These are phyloP conservation scores for Harpagoxenus sublaevis DNA, from an alignment of 2,888 invertebrate species.

Conservation along the genomic window DNA sequence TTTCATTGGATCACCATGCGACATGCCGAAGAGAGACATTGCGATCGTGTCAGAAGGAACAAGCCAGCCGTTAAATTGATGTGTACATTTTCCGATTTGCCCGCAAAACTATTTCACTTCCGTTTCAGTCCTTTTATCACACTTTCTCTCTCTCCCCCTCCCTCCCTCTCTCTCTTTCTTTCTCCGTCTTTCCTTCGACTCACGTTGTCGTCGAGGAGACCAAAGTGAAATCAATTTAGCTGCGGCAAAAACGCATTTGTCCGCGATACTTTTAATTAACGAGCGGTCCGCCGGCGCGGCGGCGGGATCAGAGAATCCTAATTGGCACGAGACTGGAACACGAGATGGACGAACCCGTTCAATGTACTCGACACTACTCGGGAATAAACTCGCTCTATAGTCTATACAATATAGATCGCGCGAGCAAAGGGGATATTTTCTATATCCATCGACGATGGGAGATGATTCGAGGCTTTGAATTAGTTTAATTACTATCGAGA, in stretches of 20 bases:
- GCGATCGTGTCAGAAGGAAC: not conserved
- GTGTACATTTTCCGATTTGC: conserved; percentile 38
- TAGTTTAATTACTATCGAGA: conserved; percentile 38
- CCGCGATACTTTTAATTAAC: conserved; percentile 71
- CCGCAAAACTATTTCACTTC: not conserved
- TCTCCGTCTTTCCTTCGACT: conserved; percentile 21
- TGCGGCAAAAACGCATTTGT: conserved; percentile 64
- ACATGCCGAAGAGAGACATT: conserved; percentile 14
- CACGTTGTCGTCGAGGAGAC: not conserved
- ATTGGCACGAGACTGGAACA: conserved; percentile 59
- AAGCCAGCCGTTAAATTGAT: conserved; percentile 10
- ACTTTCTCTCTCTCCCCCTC: not conserved
- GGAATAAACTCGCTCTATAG: conserved; percentile 46
- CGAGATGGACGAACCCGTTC: conserved; percentile 38
- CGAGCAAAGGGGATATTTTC: conserved; percentile 31
- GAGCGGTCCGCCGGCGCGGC: conserved; percentile 10
- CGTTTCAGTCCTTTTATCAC: not conserved
- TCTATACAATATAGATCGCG: conserved; percentile 28
- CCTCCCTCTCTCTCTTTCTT: not conserved
- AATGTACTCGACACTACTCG: conserved; percentile 37
- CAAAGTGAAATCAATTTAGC: conserved; percentile 60
- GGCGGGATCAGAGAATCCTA: conserved; percentile 55
- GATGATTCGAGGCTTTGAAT: conserved; percentile 22
- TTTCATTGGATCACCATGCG: not conserved
- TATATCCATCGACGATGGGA: conserved; percentile 15